Percentiles rank a stretch among this genome's conserved stretches.
These are phyloP conservation scores for Chromobotia macracanthus DNA, from an alignment of 2,797 vertebrate genomes.

Conservation along the genomic window DNA sequence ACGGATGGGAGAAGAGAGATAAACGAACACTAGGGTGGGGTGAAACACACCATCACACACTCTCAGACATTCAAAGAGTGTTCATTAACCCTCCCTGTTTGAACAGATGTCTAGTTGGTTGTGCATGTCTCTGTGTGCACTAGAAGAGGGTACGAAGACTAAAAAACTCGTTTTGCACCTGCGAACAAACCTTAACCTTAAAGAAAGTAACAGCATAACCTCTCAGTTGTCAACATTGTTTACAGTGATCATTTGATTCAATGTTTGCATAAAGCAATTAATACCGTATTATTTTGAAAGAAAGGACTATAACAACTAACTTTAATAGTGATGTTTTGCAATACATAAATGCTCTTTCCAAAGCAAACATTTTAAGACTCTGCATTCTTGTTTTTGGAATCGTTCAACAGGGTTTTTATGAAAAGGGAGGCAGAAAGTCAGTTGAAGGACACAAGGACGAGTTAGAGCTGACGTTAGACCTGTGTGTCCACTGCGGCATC, in stretches of 20 bases:
- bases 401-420: neutral
- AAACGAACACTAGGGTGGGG: conserved; percentile 56
- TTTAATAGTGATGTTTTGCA: neutral
- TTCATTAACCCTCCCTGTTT: conserved; percentile 76
- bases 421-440: conserved; percentile 11
- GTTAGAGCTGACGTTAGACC: conserved; percentile 38
- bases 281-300: conserved; percentile 1
- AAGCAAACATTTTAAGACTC: conserved; percentile 12
- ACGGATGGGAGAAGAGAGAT: conserved; percentile 53
- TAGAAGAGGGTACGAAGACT: conserved; percentile 47
- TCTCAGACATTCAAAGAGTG: conserved; percentile 57
- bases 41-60: conserved; percentile 54
- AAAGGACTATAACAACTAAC: neutral
- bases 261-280: neutral
- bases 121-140: conserved; percentile 60
- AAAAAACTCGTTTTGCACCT: conserved; percentile 63
- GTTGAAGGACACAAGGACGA: conserved; percentile 31
- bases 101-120: conserved; percentile 75
- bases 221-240: conserved; percentile 50
- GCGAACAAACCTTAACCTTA: conserved; percentile 28
- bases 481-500: conserved; percentile 52
- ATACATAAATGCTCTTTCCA: neutral
- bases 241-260: conserved; percentile 25
- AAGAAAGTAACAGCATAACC: conserved; percentile 37
- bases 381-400: neutral